Percentiles rank a stretch among this genome's conserved stretches.
These are phyloP conservation scores for Sylvia borin DNA, from an alignment of 2,797 vertebrate species.

Conservation along the genomic window DNA sequence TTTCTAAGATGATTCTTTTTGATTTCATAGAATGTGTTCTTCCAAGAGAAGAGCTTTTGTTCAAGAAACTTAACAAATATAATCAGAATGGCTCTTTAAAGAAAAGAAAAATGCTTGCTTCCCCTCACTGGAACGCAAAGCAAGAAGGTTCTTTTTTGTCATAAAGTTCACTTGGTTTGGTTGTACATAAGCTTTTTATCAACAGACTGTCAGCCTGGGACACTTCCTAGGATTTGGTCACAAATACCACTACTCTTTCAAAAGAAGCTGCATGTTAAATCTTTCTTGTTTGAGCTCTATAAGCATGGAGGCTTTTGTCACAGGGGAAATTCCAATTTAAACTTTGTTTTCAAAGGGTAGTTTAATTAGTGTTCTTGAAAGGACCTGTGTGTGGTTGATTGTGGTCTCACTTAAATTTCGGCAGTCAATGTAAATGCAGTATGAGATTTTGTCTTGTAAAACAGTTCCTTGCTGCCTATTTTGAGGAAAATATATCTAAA, in stretches of 20 bases:
- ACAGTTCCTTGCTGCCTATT: not conserved
- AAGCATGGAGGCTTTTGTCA: not conserved
- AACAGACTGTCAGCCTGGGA: not conserved
- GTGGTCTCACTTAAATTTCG: not conserved
- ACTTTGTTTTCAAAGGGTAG: not conserved
- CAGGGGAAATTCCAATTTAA: not conserved
- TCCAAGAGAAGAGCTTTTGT: not conserved
- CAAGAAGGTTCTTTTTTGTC: not conserved
- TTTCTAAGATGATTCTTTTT: not conserved
- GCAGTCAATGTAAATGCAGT: not conserved
- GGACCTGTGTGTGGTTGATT: not conserved
- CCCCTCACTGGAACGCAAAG: not conserved
- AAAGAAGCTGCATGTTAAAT: not conserved
- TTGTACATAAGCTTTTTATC: not conserved
- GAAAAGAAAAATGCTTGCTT: not conserved
- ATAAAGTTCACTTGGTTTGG: not conserved
- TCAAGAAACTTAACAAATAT: not conserved
- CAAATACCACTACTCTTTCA: not conserved
- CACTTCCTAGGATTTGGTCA: not conserved
- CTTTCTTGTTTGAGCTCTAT: not conserved
- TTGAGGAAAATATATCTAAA: not conserved
- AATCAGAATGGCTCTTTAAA: not conserved
- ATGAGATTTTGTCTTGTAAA: not conserved
- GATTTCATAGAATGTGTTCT: not conserved
- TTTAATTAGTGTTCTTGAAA: slow-evolving; percentile 24